Percentiles rank a stretch among this genome's conserved stretches.
These are phyloP conservation scores for Sander vitreus DNA, from an alignment of 2,113 vertebrate species.

Conservation along the genomic window DNA sequence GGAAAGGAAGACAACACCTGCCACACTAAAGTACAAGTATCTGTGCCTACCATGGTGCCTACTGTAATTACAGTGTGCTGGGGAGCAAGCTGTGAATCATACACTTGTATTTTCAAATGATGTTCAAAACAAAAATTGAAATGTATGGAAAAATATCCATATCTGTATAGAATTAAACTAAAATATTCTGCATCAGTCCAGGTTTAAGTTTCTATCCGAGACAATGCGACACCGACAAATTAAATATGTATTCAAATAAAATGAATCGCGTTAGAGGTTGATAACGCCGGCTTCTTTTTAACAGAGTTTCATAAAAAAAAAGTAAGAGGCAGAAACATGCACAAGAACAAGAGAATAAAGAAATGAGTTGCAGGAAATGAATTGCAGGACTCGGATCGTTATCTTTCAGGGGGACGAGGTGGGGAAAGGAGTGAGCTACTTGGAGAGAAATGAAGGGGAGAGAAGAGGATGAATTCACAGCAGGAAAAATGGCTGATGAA, in stretches of 20 bases:
- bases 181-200: slow-evolving; percentile 9
- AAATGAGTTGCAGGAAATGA: slow-evolving; percentile 64
- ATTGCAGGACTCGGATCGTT: slow-evolving; percentile 51
- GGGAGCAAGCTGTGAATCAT: neutral
- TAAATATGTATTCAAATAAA: slow-evolving; percentile 34
- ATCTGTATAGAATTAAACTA: neutral
- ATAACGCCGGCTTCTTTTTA: slow-evolving; percentile 26
- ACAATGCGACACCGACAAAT: slow-evolving; percentile 11
- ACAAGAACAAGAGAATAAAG: slow-evolving; percentile 42
- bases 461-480: slow-evolving; percentile 62
- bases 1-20: neutral
- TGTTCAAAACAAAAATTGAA: slow-evolving; percentile 2
- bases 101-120: neutral
- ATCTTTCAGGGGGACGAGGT: slow-evolving; percentile 38
- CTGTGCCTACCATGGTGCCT: no score
- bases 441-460: slow-evolving; percentile 52
- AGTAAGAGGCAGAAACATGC: slow-evolving; percentile 32
- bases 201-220: neutral
- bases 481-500: slow-evolving; percentile 55
- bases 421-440: slow-evolving; percentile 30
- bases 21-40: no score
- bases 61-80: neutral
- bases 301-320: slow-evolving; percentile 35
- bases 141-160: neutral
- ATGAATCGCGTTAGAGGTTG: slow-evolving; percentile 25